These are phyloP conservation scores for Iphiclides podalirius DNA, from an alignment of 2,888 invertebrate species.

Conservation along the genomic window DNA sequence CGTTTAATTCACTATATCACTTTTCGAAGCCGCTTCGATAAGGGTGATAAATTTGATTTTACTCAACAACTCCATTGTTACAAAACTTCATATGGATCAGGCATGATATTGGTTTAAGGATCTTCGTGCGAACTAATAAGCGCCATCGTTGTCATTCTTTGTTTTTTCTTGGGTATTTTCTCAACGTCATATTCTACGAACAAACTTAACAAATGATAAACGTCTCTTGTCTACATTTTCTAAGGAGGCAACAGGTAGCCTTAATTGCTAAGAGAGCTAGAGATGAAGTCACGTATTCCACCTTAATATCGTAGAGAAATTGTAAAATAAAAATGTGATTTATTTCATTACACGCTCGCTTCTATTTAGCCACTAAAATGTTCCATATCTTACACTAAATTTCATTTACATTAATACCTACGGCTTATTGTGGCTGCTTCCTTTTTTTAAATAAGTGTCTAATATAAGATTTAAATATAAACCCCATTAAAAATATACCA, in stretches of 20 bases:
- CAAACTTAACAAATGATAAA: slow-evolving; percentile 1
- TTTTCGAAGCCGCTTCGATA: too few species aligned
- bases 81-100: too few species aligned
- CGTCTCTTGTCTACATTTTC: background rate
- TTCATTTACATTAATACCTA: background rate
- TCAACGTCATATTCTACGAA: background rate
- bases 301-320: slow-evolving; percentile 1
- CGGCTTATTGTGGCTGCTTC: background rate
- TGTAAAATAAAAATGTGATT: background rate
- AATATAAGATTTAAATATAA: background rate
- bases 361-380: background rate
- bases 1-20: too few species aligned
- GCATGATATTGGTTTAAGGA: too few species aligned
- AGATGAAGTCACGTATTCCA: slow-evolving; percentile 4
- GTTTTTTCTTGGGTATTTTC: background rate
- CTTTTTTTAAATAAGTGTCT: too few species aligned
- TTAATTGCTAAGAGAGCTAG: background rate
- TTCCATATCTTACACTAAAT: background rate
- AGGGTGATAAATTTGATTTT: too few species aligned
- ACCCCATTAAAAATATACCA: background rate
- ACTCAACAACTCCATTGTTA: too few species aligned
- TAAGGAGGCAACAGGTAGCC: slow-evolving; percentile 4
- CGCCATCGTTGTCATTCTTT: too few species aligned
- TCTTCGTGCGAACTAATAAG: too few species aligned
- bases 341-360: background rate